Evolutionary conservation across 2,113 vertebrate genomes (phyloP).

Genomic region (Lontra canadensis): DNA sequence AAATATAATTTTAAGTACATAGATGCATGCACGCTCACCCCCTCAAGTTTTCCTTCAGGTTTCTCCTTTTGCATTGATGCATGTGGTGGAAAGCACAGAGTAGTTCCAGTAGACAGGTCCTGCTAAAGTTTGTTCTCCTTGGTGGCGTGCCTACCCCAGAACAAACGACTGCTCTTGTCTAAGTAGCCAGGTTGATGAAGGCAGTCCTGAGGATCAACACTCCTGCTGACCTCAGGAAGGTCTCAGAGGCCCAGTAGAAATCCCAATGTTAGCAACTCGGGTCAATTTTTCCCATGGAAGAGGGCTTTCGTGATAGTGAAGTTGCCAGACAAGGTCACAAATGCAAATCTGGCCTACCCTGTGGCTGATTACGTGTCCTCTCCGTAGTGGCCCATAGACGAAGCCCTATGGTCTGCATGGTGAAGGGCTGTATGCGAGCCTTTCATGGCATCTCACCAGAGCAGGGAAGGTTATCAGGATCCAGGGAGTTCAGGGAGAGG

Average conservation of each 20-base stretch:
- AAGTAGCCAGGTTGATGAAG: neutral
- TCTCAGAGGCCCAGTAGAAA: neutral
- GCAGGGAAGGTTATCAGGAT: accelerated
- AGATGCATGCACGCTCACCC: no score
- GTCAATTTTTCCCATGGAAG: neutral
- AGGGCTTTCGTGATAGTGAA: neutral
- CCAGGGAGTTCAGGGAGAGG: neutral
- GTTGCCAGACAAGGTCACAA: neutral
- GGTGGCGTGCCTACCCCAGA: accelerated
- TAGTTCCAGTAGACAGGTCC: neutral
- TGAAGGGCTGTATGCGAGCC: accelerated
- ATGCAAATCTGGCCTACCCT: no score
- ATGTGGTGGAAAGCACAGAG: neutral
- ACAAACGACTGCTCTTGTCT: neutral
- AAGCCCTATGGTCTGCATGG: neutral
- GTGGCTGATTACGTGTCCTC: neutral
- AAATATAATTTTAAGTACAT: neutral
- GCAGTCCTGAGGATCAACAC: neutral
- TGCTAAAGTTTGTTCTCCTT: neutral
- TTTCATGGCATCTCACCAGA: neutral
- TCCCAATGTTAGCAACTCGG: neutral
- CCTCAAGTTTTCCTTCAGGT: neutral
- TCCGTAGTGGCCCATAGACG: neutral
- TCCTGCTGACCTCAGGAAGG: neutral
- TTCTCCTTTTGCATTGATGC: no score